Conservation (phyloP, 2,797 vertebrate species). For the Clarias laeviceps region DNA sequence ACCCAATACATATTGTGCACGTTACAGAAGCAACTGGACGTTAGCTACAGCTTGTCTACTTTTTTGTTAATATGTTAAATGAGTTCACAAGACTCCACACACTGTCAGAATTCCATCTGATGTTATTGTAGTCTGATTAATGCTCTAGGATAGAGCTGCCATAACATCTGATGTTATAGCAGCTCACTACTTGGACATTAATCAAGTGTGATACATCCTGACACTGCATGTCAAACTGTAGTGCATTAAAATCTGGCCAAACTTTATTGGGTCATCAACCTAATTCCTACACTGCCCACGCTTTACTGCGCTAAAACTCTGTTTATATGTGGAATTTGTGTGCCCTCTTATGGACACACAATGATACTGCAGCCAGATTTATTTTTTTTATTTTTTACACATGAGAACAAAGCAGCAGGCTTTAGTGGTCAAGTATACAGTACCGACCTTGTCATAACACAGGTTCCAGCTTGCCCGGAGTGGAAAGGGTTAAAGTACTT, state of each 20-base stretch:
- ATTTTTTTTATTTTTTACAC: too few relatives aligned
- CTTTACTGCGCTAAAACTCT: background rate
- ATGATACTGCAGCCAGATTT: conserved; percentile 25
- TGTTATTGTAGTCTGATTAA: background rate
- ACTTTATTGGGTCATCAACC: background rate
- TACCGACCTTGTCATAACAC: background rate
- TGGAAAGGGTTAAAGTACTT: background rate
- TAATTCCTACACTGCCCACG: background rate
- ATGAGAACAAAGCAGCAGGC: too few relatives aligned
- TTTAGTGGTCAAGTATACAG: background rate
- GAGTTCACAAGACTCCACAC: background rate
- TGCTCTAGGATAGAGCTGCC: too few relatives aligned
- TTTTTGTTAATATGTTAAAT: background rate
- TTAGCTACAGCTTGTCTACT: background rate
- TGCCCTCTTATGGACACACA: conserved; percentile 57
- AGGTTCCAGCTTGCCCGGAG: background rate
- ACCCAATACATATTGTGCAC: background rate
- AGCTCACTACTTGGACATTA: background rate
- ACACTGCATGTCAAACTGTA: background rate
- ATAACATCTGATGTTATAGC: background rate
- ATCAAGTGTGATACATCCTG: background rate
- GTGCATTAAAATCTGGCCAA: background rate
- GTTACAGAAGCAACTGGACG: background rate
- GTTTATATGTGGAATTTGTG: conserved; percentile 8
- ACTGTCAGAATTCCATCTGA: background rate